Base-by-base conservation (phyloP, 2,113 vertebrate genomes). In the Ailurus styani region DNA sequence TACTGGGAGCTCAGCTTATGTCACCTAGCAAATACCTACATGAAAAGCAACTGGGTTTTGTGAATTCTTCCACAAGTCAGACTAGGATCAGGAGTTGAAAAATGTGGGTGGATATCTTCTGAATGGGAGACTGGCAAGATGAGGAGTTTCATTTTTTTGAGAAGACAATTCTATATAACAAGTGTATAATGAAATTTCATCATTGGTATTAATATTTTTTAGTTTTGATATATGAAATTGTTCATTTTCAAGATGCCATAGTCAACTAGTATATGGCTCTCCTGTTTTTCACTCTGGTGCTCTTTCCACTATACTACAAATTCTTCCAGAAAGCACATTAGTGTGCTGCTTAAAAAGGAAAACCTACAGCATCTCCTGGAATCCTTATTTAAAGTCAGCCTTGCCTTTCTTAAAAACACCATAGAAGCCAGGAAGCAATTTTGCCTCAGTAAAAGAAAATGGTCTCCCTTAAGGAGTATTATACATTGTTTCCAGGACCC, bases 191-290 rank as follows among this genome's bases (percentile, higher is more conserved):
- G 34, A 66, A 82, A 75, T 89, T 77, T 93, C 47, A 89, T 52
- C 73, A 79, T 23, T 37, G 37, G 23, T 82, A 73, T 87, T 87
- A 62, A 45, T 87, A 87, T 82, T 81, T 55, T 87, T 55, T 42
- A 64, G 40, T 86, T 90, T 95, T 85, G 37, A 17, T 37, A 37
- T 18, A 62, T 10, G 60, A 78, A 85, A 68, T 29, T 40, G 31
- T 87, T 88, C 84, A 23, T 79, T 96, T 93, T 90, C 70, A 81
- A 96, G 82, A 82, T 94, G 73, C 54, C 42, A 64, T 14, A 73
- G 64, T 81, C 54, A 87, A 66, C 45, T 45, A 90, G 37, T 73
- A 95, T 2, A 87, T 4, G n/a, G 66, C 54, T 85, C 54, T 73
- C 25, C 27, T 66, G 40, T 78, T 73, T 91, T 92, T 87, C 40